Conservation (phyloP, 1,140 invertebrate species). For the Ips typographus region DNA sequence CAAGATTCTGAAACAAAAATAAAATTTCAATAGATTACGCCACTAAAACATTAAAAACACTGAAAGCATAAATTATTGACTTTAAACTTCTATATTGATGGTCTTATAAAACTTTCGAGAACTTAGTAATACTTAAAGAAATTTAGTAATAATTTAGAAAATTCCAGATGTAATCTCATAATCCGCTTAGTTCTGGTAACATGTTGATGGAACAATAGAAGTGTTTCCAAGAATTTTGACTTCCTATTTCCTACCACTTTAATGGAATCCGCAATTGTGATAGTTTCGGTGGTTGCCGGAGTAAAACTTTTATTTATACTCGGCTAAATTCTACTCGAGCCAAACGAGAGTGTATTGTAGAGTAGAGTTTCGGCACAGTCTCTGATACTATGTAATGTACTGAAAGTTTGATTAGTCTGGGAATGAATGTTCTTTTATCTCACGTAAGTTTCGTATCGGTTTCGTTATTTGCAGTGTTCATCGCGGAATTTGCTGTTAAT, state of each 20-base stretch:
- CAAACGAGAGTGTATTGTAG: conserved; percentile 12
- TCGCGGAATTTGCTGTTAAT: too few relatives aligned
- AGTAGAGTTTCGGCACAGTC: conserved; percentile 6
- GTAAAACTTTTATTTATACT: conserved; percentile 22
- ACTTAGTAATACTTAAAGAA: too few relatives aligned
- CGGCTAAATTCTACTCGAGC: conserved; percentile 7
- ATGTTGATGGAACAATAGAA: conserved; percentile 5
- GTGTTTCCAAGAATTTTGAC: conserved; percentile 18
- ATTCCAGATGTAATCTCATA: background rate
- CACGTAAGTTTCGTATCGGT: background rate
- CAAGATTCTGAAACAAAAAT: conserved; percentile 63
- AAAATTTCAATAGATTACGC: conserved; percentile 3
- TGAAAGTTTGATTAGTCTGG: conserved; percentile 8
- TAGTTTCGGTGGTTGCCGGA: conserved; percentile 17
- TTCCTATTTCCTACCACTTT: conserved; percentile 13
- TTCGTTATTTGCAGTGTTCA: too few relatives aligned
- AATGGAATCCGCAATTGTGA: conserved; percentile 19
- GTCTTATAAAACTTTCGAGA: too few relatives aligned
- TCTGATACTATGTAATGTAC: conserved; percentile 8
- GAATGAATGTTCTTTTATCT: conserved; percentile 1
- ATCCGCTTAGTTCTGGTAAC: background rate
- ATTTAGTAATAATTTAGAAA: too few relatives aligned
- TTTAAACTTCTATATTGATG: background rate
- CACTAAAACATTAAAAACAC: background rate
- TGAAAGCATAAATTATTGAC: background rate